Conservation (phyloP, 2,113 vertebrate species). For the Alosa alosa region DNA sequence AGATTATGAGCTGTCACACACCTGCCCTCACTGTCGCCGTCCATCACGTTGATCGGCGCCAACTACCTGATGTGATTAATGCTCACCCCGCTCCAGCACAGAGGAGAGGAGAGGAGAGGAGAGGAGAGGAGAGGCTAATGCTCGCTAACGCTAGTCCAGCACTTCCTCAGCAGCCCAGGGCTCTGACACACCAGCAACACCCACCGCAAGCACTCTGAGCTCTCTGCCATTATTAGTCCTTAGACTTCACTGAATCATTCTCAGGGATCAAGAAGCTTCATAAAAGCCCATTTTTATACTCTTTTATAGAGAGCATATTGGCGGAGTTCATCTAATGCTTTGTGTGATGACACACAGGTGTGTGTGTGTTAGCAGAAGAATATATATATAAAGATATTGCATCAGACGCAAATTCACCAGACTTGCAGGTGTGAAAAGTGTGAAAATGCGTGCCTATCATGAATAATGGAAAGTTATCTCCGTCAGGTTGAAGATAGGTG, state of each 20-base stretch:
- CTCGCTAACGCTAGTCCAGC: not conserved
- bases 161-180: not conserved
- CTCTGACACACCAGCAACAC: not conserved
- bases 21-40: conserved; percentile 2
- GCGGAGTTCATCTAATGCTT: not conserved
- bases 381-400: not conserved
- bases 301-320: not conserved
- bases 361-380: not conserved
- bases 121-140: not conserved
- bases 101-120: not conserved
- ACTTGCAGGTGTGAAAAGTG: not conserved
- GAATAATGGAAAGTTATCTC: not conserved
- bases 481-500: too few species aligned
- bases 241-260: not conserved
- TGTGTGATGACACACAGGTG: not conserved
- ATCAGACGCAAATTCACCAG: not conserved
- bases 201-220: not conserved
- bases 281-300: not conserved
- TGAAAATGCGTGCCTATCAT: not conserved
- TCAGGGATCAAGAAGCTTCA: not conserved
- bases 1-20: conserved; percentile 6
- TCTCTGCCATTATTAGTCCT: not conserved
- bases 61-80: conserved; percentile 10
- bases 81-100: not conserved
- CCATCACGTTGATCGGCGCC: not conserved